These are phyloP conservation scores for Pantherophis vulpinus DNA, from an alignment of 2,797 vertebrate species.

Conservation along the genomic window DNA sequence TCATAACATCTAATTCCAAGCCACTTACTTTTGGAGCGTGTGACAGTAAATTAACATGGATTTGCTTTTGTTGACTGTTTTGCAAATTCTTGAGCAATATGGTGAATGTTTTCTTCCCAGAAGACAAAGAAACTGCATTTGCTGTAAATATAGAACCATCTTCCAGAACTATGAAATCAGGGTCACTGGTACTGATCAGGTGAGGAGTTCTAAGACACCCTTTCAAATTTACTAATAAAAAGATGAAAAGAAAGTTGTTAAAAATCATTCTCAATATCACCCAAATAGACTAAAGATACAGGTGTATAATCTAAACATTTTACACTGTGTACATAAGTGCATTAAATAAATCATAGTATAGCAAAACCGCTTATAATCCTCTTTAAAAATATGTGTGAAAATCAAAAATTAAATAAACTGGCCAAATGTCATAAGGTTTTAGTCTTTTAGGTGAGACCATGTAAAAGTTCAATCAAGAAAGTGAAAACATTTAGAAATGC, in stretches of 20 bases:
- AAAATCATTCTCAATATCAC: background rate
- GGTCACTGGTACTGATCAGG: constrained; percentile 61
- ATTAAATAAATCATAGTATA: background rate
- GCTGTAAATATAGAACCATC: constrained; percentile 73
- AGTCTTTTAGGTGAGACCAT: too few relatives aligned
- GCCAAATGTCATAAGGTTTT: too few relatives aligned
- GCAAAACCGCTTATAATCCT: background rate
- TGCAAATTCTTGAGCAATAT: constrained; percentile 65
- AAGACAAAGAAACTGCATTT: constrained; percentile 60
- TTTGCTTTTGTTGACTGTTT: constrained; percentile 58
- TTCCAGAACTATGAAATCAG: constrained; percentile 67
- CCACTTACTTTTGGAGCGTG: constrained; percentile 37
- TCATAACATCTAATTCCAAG: background rate
- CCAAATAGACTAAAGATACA: background rate
- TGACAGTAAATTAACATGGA: constrained; percentile 69
- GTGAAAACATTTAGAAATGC: background rate
- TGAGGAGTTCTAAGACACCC: constrained; percentile 67
- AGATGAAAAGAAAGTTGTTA: constrained; percentile 20
- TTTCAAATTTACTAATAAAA: constrained; percentile 70
- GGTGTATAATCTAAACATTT: background rate
- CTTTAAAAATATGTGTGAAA: background rate
- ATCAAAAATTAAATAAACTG: background rate
- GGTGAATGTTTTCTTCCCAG: constrained; percentile 70
- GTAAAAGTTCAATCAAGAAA: background rate
- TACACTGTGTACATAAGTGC: background rate